Evolutionary conservation across 1,140 invertebrate genomes (phyloP), one percentile per base, ranked within the genome.

Genomic region (Drosophila nasuta): DNA sequence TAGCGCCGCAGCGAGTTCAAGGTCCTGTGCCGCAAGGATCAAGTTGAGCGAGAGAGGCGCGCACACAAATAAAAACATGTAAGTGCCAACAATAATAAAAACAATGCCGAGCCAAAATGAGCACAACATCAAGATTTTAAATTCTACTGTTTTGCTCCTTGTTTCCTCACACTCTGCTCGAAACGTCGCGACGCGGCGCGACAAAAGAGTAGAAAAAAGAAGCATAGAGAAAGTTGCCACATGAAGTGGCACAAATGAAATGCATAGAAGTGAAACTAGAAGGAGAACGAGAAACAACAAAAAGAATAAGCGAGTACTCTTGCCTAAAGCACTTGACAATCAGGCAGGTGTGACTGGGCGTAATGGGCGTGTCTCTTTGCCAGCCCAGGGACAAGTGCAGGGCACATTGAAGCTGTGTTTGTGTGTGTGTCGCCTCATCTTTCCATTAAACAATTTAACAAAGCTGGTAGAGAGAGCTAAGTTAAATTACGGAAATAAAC

Each of bases 401-500:
- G 57, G 8, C 30, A 33, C 54, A 57, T 35, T 52, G 10, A 52
- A 35, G 52, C 52, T 41, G 15, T 15, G 15, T 28, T 15, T 60
- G 43, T 30, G 33, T 48, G 43, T 48, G 58, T 60, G 38, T 28
- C 20, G n/a, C 51, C 10, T 45, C 51, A 45, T 54, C 38, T 65
- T 30, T 25, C 17, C 45, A 46, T 59, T 28, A 38, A 65, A 56
- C 57, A 69, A 56, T 73, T 73, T 73, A 66, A 66, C 35, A 73
- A 63, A 33, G 38, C 30, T 38, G 30, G 30, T 11, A n/a, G 35
- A 46, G 54, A 11, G 5, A 7, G 51, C n/a, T 30, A 57, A 81
- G 67, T 83, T 52, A 83, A 82, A 79, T 87, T 64, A 77, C 62
- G 82, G 76, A 86, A 86, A 88, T 82, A 86, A 82, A 79, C 76